Evolutionary conservation across 2,888 invertebrate genomes (phyloP), one percentile per base, ranked within the genome.

Genomic region (Volucella inflata): DNA sequence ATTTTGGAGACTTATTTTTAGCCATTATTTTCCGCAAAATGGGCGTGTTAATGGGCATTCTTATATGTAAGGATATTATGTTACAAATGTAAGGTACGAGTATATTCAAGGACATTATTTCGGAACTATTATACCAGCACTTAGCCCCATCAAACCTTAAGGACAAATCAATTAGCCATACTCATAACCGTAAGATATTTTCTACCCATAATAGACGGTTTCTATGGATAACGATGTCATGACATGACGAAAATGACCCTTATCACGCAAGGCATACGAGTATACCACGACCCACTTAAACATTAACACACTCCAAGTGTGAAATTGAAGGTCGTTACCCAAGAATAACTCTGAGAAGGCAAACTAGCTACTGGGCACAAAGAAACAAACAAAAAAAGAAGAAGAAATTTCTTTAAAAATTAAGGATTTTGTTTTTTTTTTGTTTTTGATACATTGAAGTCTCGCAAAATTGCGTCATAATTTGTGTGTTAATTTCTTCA

Each of bases 121-220:
- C 4, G 21, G 1, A 21, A 21, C 21, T 21, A 21, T 4, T 21
- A 21, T 21, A 21, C 21, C 2, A 21, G 3, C 21, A 1, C 21
- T 21, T 21, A 0, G 21, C 3, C 3, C 21, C 3, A 0, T 2
- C 21, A 21, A 10, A 44, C 11, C n/a, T 17, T 60, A 42, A 14
- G 12, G 42, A 46, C 21, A 21, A 14, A 60, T 60, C 42, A 42
- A 42, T 59, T 36, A 17, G 44, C 60, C 44, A 44, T 38, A n/a
- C 2, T n/a, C 30, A 46, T 14, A 44, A n/a, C n/a, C n/a, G 21
- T 17, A 10, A 16, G 3, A 30, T 16, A n/a, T 14, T n/a, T 48
- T 70, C 57, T 9, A 48, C 17, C 70, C n/a, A 57, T 44, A 48
- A 12, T 30, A 44, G 53, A 9, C 11, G 42, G 67, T 53, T 53